These are phyloP conservation scores for Polylopha cassiicola DNA, from an alignment of 2,888 invertebrate species.

Conservation along the genomic window DNA sequence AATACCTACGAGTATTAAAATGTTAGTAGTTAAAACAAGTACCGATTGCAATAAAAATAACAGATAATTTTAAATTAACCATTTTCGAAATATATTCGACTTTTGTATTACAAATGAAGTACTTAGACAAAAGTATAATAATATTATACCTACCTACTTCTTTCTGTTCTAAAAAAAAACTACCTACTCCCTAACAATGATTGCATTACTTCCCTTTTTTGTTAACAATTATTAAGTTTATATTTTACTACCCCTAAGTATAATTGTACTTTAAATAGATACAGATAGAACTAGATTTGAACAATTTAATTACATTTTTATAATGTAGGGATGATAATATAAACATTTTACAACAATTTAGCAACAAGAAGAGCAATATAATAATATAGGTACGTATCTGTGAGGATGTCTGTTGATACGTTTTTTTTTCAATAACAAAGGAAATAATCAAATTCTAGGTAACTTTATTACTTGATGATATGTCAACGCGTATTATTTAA, in stretches of 20 bases:
- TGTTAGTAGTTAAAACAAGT: too few relatives aligned
- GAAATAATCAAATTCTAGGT: conserved; percentile 22
- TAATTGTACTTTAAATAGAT: conserved; percentile 51
- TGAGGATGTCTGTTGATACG: conserved; percentile 11
- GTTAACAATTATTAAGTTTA: conserved; percentile 43
- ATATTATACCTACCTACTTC: too few relatives aligned
- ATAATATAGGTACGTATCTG: conserved; percentile 7
- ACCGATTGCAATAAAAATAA: too few relatives aligned
- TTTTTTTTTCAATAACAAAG: conserved; percentile 7
- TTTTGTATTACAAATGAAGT: too few relatives aligned
- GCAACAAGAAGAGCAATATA: conserved; percentile 43
- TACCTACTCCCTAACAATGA: conserved; percentile 34
- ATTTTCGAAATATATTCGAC: too few relatives aligned
- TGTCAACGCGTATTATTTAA: conserved; percentile 65
- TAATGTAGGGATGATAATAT: conserved; percentile 49
- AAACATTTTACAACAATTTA: conserved; percentile 70
- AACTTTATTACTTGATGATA: conserved; percentile 49
- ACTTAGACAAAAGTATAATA: too few relatives aligned
- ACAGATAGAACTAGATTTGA: conserved; percentile 49
- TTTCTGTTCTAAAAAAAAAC: too few relatives aligned
- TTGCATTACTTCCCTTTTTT: conserved; percentile 59
- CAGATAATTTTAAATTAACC: too few relatives aligned
- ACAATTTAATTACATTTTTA: conserved; percentile 56
- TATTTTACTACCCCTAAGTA: conserved; percentile 39
- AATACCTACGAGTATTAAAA: too few relatives aligned